A percentile compares a stretch with the other conserved stretches of the same genome.
Conservation (phyloP, 2,888 invertebrate species). For the Tachina fera region DNA sequence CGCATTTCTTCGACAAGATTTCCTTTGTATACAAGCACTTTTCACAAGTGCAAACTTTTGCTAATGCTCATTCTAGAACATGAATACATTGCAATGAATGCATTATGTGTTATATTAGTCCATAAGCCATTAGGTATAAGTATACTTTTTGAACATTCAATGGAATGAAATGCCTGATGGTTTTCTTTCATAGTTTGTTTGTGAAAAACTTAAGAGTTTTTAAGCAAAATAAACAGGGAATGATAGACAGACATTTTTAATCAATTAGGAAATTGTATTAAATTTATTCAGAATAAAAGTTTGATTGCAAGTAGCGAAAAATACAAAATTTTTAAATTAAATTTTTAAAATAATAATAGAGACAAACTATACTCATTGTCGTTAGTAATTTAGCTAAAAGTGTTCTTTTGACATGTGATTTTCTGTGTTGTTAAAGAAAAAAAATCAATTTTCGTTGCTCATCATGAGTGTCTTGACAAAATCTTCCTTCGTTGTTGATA, state of each 20-base stretch:
- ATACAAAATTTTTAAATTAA: neutral
- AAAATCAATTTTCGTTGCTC: neutral
- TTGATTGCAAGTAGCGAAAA: neutral
- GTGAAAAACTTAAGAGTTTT: constrained; percentile 10
- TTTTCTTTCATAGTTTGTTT: neutral
- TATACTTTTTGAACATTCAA: neutral
- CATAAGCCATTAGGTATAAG: constrained; percentile 41
- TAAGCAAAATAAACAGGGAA: constrained; percentile 19
- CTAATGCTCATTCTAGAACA: constrained; percentile 50
- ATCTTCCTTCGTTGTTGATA: neutral
- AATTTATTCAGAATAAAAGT: neutral
- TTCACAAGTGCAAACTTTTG: constrained; percentile 45
- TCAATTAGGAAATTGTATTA: constrained; percentile 60
- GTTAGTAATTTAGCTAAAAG: neutral
- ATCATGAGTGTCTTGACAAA: neutral
- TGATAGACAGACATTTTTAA: constrained; percentile 36
- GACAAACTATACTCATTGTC: neutral
- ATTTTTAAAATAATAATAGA: neutral
- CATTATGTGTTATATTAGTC: constrained; percentile 36
- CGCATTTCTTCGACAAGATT: constrained; percentile 47
- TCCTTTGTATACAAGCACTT: constrained; percentile 48
- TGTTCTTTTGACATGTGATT: constrained; percentile 7
- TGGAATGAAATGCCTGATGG: neutral
- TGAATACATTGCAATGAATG: neutral
- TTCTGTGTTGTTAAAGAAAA: constrained; percentile 4